Base-by-base conservation (phyloP, 2,797 vertebrate genomes). In the Sebastes elongatus region DNA sequence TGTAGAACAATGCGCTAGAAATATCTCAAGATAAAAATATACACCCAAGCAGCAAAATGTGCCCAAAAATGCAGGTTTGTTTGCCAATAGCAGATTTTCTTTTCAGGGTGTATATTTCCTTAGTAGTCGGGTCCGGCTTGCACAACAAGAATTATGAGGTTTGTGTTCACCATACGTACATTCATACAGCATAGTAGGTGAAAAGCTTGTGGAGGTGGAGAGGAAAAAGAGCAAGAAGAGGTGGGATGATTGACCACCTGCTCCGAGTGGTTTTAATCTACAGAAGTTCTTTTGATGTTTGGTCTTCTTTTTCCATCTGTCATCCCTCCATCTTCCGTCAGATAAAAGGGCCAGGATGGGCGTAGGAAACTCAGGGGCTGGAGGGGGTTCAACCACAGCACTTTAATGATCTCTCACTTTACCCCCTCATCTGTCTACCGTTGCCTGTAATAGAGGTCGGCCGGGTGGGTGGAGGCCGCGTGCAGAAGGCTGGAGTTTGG, bases 1-100 rank as follows among this genome's bases (percentile, higher is more conserved):
- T 60, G 30, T 20, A 49, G 14, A 86, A 74, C 80, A 76, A 66
- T 68, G 49, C 62, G 32, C 59, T 25, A 2, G 18, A 64, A 70
- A 74, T 85, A 78, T 66, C 60, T 14, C 27, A 13, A 25, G 7
- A 16, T 70, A 76, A 56, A 82, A 76, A 66, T 61, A 70, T 18
- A 63, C 49, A 65, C 53, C 28, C 52, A 23, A 32, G 42, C 61
- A 62, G 8, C 23, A 46, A 32, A 69, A 52, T 10, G 10, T 6
- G 27, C 23, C 27, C 49, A 53, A 71, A 52, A 74, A 52, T 70
- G 66, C 56, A 57, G 71, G 55, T 66, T 65, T n/a, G 16, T 61
- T 30, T 81, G 61, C 75, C 75, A 78, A 5, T 4, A 20, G 30
- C 30, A 5, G 33, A 0, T 30, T 38, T 42, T 22, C 52, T 61